These are phyloP conservation scores for Pyxicephalus adspersus DNA, from an alignment of 2,113 vertebrate genomes.

Conservation along the genomic window DNA sequence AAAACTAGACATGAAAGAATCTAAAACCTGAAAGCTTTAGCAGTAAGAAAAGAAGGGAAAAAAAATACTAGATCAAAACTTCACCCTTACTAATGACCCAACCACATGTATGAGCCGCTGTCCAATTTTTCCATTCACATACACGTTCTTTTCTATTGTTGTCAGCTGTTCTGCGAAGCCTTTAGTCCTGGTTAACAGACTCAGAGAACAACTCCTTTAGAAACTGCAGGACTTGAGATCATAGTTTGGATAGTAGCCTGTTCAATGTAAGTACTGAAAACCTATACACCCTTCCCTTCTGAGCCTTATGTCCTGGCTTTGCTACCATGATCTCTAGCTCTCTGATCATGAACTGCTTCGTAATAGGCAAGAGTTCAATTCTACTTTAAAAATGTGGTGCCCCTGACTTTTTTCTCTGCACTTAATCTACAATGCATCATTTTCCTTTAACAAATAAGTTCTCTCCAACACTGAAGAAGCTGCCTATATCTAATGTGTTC, in stretches of 20 bases:
- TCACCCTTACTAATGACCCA: slow-evolving; percentile 52
- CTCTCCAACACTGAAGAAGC: not conserved
- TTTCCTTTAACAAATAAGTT: slow-evolving; percentile 18
- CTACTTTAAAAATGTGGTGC: slow-evolving; percentile 15
- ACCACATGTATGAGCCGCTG: slow-evolving; percentile 48
- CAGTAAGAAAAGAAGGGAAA: slow-evolving; percentile 50
- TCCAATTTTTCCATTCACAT: slow-evolving; percentile 53
- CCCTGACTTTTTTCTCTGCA: slow-evolving; percentile 15
- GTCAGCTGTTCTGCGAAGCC: slow-evolving; percentile 44
- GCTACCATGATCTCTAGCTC: slow-evolving; percentile 40
- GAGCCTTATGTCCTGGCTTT: slow-evolving; percentile 30
- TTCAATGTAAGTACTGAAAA: slow-evolving; percentile 19
- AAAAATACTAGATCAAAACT: slow-evolving; percentile 53
- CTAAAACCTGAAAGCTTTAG: slow-evolving; percentile 54
- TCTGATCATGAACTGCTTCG: slow-evolving; percentile 49
- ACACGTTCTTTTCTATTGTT: slow-evolving; percentile 41
- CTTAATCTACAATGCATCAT: slow-evolving; percentile 18
- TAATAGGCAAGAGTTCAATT: slow-evolving; percentile 40
- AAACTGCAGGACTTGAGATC: slow-evolving; percentile 44
- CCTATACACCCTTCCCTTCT: slow-evolving; percentile 38
- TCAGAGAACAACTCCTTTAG: slow-evolving; percentile 34
- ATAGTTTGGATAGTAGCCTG: slow-evolving; percentile 42
- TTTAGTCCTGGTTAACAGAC: slow-evolving; percentile 32
- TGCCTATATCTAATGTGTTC: not conserved
- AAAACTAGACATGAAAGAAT: slow-evolving; percentile 53